Evolutionary conservation across 2,888 invertebrate genomes (phyloP).

Genomic region (Pristionchus exspectatus): DNA sequence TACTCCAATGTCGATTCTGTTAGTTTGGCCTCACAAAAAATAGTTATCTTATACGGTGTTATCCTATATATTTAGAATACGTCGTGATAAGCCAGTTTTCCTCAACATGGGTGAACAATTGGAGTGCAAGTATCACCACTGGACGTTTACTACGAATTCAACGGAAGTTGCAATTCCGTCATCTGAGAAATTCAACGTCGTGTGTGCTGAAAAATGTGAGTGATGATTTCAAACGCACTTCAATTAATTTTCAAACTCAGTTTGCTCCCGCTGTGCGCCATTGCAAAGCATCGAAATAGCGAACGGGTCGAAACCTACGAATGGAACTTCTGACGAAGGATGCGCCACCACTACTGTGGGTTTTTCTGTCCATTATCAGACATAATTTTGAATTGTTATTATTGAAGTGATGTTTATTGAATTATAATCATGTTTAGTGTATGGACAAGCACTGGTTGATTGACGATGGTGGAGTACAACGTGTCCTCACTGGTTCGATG

Average conservation of each 20-base stretch:
- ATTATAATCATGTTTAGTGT: neutral
- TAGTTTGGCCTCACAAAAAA: too few species aligned
- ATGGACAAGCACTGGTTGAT: neutral
- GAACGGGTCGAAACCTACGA: neutral
- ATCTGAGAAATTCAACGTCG: neutral
- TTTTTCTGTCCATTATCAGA: neutral
- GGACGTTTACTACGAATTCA: neutral
- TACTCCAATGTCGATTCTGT: too few species aligned
- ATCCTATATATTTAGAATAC: too few species aligned
- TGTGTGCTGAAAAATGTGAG: neutral
- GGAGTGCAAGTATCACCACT: too few species aligned
- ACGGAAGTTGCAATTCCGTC: neutral
- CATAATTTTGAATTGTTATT: too few species aligned
- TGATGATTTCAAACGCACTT: neutral
- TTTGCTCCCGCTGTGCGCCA: neutral
- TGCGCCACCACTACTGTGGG: neutral
- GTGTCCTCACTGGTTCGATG: neutral
- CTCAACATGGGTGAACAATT: neutral
- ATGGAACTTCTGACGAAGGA: neutral
- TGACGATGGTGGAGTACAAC: neutral
- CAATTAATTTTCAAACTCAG: neutral
- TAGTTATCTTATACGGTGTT: too few species aligned
- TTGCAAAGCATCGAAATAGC: neutral
- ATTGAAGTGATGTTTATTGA: too few species aligned
- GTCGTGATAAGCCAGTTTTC: too few species aligned